These are phyloP conservation scores for Elephas maximus DNA, from an alignment of 2,113 vertebrate genomes.

Conservation along the genomic window DNA sequence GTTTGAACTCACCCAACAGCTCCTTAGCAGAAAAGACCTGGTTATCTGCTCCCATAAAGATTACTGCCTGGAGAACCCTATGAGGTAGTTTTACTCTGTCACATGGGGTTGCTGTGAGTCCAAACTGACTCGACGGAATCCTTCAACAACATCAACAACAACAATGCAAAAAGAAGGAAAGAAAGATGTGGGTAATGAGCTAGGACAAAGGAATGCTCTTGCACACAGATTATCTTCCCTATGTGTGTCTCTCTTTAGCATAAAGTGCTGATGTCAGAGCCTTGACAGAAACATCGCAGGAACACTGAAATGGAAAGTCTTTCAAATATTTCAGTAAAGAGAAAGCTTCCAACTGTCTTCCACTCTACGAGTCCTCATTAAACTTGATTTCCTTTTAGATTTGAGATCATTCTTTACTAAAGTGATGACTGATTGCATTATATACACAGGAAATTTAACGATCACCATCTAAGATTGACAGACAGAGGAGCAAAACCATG, in stretches of 20 bases:
- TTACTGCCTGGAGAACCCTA: neutral
- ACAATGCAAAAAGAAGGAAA: neutral
- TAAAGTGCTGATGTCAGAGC: neutral
- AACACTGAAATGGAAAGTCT: neutral
- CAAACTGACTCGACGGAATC: neutral
- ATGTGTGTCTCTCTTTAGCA: neutral
- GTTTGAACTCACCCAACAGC: neutral
- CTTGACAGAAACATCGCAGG: neutral
- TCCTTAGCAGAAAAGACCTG: neutral
- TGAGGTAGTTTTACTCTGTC: neutral
- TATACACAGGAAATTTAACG: neutral
- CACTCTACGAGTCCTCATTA: neutral
- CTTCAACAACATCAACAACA: neutral
- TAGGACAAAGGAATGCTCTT: neutral
- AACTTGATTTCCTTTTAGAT: slow-evolving; percentile 5
- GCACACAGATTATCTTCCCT: neutral
- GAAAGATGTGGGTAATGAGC: neutral
- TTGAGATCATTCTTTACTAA: neutral
- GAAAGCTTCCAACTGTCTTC: neutral
- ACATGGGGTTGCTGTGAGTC: neutral
- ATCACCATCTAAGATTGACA: neutral
- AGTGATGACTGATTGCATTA: neutral
- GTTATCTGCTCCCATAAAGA: neutral
- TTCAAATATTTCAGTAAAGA: neutral
- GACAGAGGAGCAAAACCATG: neutral